These are phyloP conservation scores for Limnephilus auricula DNA, from an alignment of 2,888 invertebrate species.

Conservation along the genomic window DNA sequence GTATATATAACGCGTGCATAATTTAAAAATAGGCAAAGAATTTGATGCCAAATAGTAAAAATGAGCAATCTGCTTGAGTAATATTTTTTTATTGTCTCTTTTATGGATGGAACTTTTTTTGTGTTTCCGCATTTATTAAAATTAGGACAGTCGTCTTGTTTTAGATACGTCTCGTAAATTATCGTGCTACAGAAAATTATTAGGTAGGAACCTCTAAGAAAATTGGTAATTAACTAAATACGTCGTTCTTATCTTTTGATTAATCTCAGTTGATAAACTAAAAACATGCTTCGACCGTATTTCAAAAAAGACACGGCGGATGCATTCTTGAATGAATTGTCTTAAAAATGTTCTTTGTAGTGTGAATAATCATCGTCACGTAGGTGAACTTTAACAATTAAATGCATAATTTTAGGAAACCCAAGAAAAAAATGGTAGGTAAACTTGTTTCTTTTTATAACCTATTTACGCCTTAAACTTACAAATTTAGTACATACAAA, in stretches of 20 bases:
- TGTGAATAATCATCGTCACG: constrained; percentile 8
- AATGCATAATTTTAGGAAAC: not conserved
- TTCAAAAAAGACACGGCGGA: constrained; percentile 31
- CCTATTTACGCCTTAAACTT: not conserved
- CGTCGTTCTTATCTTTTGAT: constrained; percentile 38
- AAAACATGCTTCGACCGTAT: constrained; percentile 13
- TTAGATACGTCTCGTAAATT: constrained; percentile 2
- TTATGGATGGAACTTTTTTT: not conserved
- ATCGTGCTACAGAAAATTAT: not conserved
- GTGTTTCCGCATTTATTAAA: not conserved
- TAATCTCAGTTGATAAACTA: not conserved
- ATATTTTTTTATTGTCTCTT: not conserved
- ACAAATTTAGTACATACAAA: not conserved
- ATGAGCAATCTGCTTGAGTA: not conserved
- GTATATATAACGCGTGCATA: no score
- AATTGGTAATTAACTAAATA: constrained; percentile 39
- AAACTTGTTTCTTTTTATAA: not conserved
- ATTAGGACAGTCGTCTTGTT: not conserved
- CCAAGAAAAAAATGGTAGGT: not conserved
- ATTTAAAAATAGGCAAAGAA: not conserved
- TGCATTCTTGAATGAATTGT: constrained; percentile 9
- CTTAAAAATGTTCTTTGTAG: constrained; percentile 19
- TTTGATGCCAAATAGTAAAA: constrained; percentile 6
- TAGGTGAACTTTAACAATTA: not conserved
- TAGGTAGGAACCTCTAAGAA: constrained; percentile 4